Evolutionary conservation across 2,797 vertebrate species (phyloP), one percentile per base, ranked within the genome.

Genomic region (Micropoecilia bifurca): DNA sequence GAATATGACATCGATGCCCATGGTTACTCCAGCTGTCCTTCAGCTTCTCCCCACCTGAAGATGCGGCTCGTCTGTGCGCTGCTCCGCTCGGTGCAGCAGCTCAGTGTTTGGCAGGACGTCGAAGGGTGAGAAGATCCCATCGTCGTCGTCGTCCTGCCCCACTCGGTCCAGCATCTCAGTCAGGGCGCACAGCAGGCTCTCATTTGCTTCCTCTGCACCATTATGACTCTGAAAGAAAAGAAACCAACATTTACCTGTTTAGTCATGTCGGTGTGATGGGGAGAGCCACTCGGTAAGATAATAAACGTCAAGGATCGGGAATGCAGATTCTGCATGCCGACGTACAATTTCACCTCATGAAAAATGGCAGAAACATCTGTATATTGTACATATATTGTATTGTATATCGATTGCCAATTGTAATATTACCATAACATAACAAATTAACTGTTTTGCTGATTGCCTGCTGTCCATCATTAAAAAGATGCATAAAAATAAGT

Each of bases 131-230:
- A 97, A 87, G 6, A 96, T 96, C 80, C 71, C 57, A 1, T 87
- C 80, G 0, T 87, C 82, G 0, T 87, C 82, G 0, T 97, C 97
- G 3, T 98, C 97, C 14, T 98, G 97, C 18, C 97, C 98, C 0
- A 97, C 97, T 77, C 96, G 97, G 92, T 98, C 98, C 91, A 99
- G 92, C 88, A 99, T 99, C 93, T 99, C 98, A 0, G 96, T 97
- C 87, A 99, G 95, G 63, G 98, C 97, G 0, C 96, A 97, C 82
- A 99, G 95, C 84, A 99, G 92, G 0, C 95, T 94, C 87, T 97
- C 97, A 0, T 95, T 98, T 87, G 97, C 97, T 2, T 96, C 97
- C 83, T 98, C 97, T 80, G 48, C 85, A 66, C 63, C 73, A 22
- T 82, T 92, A 86, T 95, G 97, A 86, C 88, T 94, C 95, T 96